Conservation (phyloP, 2,113 vertebrate genomes). For the Mesoclemmys tuberculata region DNA sequence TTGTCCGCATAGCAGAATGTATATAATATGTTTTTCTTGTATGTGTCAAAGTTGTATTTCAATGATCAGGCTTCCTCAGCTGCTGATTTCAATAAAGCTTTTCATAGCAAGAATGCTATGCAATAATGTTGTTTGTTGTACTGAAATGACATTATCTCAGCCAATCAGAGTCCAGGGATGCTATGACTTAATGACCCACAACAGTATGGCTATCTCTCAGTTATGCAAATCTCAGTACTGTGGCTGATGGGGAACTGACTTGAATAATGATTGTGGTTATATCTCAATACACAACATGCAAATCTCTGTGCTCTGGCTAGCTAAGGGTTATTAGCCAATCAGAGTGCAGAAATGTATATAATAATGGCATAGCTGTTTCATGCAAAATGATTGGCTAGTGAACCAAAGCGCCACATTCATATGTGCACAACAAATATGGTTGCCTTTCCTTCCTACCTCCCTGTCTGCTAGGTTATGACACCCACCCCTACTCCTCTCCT, state of each 20-base stretch:
- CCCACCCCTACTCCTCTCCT: neutral
- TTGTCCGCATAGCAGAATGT: neutral
- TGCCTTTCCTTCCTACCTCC: neutral
- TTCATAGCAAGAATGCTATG: neutral
- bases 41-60: neutral
- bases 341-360: neutral
- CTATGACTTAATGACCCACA: neutral
- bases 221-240: neutral
- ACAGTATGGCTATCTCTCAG: neutral
- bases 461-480: neutral
- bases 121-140: rapidly evolving
- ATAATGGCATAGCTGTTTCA: neutral
- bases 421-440: neutral
- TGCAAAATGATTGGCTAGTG: neutral
- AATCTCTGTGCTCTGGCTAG: neutral
- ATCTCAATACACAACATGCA: neutral
- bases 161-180: neutral
- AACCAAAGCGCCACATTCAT: neutral
- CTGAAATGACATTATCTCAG: neutral
- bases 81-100: neutral
- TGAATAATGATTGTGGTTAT: neutral
- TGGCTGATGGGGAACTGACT: neutral
- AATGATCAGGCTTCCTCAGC: neutral
- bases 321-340: neutral
- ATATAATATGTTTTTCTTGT: neutral